Percentiles rank a stretch among this genome's conserved stretches.
Conservation (phyloP, 92 coral and sea anemone species). For the Epizoanthus rinbou region DNA sequence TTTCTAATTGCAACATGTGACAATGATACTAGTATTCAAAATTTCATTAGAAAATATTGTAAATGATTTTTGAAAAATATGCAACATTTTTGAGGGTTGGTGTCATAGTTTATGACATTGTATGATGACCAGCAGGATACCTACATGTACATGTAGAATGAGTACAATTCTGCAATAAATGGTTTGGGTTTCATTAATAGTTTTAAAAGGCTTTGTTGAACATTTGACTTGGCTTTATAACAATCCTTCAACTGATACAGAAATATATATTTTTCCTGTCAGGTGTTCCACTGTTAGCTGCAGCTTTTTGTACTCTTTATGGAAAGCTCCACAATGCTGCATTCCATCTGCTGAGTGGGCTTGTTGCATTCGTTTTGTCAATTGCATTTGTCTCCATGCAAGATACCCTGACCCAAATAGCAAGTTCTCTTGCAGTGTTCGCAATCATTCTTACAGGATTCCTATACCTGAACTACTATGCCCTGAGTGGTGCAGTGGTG, state of each 20-base stretch:
- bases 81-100: too few relatives aligned
- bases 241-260: neutral
- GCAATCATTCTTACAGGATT: conserved; percentile 76
- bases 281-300: conserved; percentile 92
- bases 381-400: conserved; percentile 60
- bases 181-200: too few relatives aligned
- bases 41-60: too few relatives aligned
- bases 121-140: too few relatives aligned
- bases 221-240: neutral
- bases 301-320: conserved; percentile 80
- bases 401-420: conserved; percentile 56
- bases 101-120: too few relatives aligned
- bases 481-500: conserved; percentile 70
- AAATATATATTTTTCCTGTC: neutral
- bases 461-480: conserved; percentile 65
- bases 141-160: too few relatives aligned
- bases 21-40: too few relatives aligned
- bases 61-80: too few relatives aligned
- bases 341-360: conserved; percentile 76
- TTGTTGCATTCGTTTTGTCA: conserved; percentile 64
- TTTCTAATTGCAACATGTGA: too few relatives aligned
- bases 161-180: too few relatives aligned
- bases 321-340: conserved; percentile 63
- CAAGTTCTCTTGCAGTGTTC: conserved; percentile 79
- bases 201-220: neutral